Conservation (phyloP, 2,888 invertebrate species). For the Prosapia bicincta region DNA sequence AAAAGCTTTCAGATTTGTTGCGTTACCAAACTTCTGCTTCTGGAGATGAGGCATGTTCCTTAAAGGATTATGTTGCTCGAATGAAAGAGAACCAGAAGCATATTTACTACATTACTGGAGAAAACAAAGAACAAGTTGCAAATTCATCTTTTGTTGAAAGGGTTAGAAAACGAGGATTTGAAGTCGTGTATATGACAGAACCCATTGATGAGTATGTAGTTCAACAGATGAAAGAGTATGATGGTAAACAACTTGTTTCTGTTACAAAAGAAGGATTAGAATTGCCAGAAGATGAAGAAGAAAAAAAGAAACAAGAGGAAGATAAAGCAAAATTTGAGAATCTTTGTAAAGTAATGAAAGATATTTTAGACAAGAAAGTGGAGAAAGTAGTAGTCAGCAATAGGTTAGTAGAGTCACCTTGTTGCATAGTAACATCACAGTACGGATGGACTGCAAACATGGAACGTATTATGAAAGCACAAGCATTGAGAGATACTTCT, state of each 20-base stretch:
- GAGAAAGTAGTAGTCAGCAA: slow-evolving; percentile 98
- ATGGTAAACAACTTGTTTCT: slow-evolving; percentile 92
- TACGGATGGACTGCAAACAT: slow-evolving; percentile 99
- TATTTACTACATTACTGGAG: slow-evolving; percentile 98
- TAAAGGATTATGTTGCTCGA: slow-evolving; percentile 94
- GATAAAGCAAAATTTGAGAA: slow-evolving; percentile 72
- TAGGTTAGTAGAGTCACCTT: slow-evolving; percentile 94
- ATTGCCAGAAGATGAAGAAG: slow-evolving; percentile 94
- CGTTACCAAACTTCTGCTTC: slow-evolving; percentile 93
- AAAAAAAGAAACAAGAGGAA: slow-evolving; percentile 96
- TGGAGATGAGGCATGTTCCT: slow-evolving; percentile 89
- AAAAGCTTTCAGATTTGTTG: slow-evolving; percentile 84
- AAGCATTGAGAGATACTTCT: slow-evolving; percentile 94
- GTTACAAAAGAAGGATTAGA: slow-evolving; percentile 98
- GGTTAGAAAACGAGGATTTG: slow-evolving; percentile 96
- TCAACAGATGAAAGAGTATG: slow-evolving; percentile 97
- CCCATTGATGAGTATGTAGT: slow-evolving; percentile 99
- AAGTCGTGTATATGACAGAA: slow-evolving; percentile 98
- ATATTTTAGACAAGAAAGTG: slow-evolving; percentile 95
- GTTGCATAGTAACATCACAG: slow-evolving; percentile 98
- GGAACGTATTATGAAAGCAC: slow-evolving; percentile 99
- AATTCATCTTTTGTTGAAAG: slow-evolving; percentile 98
- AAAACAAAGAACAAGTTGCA: slow-evolving; percentile 87
- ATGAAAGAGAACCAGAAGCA: slow-evolving; percentile 99
- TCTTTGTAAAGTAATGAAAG: slow-evolving; percentile 89